Conservation (phyloP, 2,888 invertebrate genomes). For the Lasioglossum morio region DNA sequence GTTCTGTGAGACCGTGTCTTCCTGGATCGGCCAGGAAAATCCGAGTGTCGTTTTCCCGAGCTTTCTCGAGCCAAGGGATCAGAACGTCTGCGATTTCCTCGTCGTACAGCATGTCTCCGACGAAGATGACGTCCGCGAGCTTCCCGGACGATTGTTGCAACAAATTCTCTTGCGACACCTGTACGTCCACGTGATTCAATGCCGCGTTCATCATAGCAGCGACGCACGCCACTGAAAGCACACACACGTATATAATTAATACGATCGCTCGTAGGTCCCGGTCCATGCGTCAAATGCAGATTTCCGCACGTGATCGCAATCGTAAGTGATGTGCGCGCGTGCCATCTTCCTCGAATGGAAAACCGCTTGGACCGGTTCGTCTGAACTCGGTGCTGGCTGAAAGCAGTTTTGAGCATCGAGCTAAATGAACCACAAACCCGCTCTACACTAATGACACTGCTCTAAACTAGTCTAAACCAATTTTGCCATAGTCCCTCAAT, state of each 20-base stretch:
- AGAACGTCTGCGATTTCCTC: conserved; percentile 86
- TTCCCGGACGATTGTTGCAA: conserved; percentile 75
- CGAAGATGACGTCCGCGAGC: conserved; percentile 86
- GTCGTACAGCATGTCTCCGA: conserved; percentile 91
- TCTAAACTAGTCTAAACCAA: no score
- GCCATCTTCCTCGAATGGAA: neutral
- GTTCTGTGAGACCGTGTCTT: conserved; percentile 86
- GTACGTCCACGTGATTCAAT: conserved; percentile 84
- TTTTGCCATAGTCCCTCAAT: no score
- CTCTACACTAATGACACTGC: neutral
- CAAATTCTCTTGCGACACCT: conserved; percentile 84
- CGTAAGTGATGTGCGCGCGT: neutral
- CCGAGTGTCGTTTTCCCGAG: conserved; percentile 72
- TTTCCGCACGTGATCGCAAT: neutral
- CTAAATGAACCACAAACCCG: neutral
- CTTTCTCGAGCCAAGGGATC: conserved; percentile 86
- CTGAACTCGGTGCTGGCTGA: neutral
- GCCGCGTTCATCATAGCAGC: conserved; percentile 86
- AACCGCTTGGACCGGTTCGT: neutral
- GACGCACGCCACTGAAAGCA: conserved; percentile 85
- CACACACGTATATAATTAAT: neutral
- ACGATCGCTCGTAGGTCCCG: neutral
- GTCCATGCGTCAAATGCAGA: neutral
- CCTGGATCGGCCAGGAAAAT: conserved; percentile 88
- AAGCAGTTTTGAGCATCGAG: neutral